Evolutionary conservation across 1,140 invertebrate species (phyloP).

Genomic region (Saccostrea echinata): DNA sequence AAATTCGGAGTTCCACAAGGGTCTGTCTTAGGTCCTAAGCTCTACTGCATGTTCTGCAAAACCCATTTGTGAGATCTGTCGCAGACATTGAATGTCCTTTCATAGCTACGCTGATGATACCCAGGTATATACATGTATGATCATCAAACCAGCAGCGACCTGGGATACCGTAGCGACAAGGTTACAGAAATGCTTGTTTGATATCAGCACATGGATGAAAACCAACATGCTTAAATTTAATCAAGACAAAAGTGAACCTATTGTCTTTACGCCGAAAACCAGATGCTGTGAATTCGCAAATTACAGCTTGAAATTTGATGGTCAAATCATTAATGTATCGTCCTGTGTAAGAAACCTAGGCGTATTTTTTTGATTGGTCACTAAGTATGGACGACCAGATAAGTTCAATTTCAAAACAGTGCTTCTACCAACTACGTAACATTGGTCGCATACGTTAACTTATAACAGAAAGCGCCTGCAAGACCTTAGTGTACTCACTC

Average conservation of each 20-base stretch:
- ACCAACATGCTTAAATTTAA: no score
- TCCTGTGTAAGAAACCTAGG: no score
- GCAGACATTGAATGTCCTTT: constrained; percentile 9
- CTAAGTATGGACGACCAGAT: no score
- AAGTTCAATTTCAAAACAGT: not conserved
- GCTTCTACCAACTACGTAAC: not conserved
- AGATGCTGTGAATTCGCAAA: not conserved
- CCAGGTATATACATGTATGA: constrained; percentile 33
- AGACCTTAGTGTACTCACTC: no score
- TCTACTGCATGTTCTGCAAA: constrained; percentile 34
- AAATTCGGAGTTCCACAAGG: constrained; percentile 39
- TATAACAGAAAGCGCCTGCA: no score
- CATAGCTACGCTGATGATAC: constrained; percentile 34
- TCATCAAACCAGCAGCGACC: no score
- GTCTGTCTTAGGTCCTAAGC: constrained; percentile 24
- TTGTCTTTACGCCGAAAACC: not conserved
- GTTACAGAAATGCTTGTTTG: not conserved
- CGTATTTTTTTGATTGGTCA: no score
- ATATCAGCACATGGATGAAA: constrained; percentile 3
- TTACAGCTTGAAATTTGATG: not conserved
- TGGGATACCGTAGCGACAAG: no score
- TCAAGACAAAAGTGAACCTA: not conserved
- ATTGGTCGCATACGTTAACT: no score
- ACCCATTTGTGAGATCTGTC: constrained; percentile 23
- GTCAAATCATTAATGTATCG: no score